A percentile compares a stretch with the other conserved stretches of the same genome.
These are phyloP conservation scores for Saccostrea cuccullata DNA, from an alignment of 1,140 invertebrate species.

Conservation along the genomic window DNA sequence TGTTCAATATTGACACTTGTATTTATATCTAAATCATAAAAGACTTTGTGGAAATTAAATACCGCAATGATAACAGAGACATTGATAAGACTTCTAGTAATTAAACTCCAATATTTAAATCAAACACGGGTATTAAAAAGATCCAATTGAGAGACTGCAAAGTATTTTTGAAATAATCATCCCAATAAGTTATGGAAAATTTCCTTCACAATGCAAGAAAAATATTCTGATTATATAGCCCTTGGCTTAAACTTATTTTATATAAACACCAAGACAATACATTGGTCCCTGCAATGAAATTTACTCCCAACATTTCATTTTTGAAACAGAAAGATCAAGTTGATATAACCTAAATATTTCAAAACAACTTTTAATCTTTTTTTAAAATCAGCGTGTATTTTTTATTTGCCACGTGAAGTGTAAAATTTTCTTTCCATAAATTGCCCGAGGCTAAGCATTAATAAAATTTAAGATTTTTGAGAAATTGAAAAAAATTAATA, in stretches of 20 bases:
- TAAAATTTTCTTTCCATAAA: slow-evolving; percentile 14
- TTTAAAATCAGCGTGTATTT: slow-evolving; percentile 5
- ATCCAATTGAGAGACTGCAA: not conserved
- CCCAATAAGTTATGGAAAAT: not conserved
- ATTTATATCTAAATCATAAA: slow-evolving; percentile 31
- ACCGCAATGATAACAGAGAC: slow-evolving; percentile 21
- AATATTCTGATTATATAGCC: slow-evolving; percentile 5
- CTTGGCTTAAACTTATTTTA: not conserved
- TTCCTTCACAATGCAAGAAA: slow-evolving; percentile 6
- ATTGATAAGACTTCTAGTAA: slow-evolving; percentile 30
- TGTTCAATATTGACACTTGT: slow-evolving; percentile 37
- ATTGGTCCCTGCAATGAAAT: not conserved
- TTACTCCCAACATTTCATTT: not conserved
- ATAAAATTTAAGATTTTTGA: slow-evolving; percentile 1
- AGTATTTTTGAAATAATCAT: slow-evolving; percentile 21
- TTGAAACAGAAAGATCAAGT: not conserved
- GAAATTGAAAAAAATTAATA: not conserved
- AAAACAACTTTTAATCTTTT: slow-evolving; percentile 5
- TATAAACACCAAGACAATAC: not conserved
- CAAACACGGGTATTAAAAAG: slow-evolving; percentile 16
- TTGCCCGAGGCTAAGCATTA: not conserved
- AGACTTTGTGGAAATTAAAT: slow-evolving; percentile 33
- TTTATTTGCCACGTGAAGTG: slow-evolving; percentile 10
- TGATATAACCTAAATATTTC: slow-evolving; percentile 10
- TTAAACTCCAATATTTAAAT: slow-evolving; percentile 37